Evolutionary conservation across 2,113 vertebrate genomes (phyloP).

Genomic region (Morone chrysops): DNA sequence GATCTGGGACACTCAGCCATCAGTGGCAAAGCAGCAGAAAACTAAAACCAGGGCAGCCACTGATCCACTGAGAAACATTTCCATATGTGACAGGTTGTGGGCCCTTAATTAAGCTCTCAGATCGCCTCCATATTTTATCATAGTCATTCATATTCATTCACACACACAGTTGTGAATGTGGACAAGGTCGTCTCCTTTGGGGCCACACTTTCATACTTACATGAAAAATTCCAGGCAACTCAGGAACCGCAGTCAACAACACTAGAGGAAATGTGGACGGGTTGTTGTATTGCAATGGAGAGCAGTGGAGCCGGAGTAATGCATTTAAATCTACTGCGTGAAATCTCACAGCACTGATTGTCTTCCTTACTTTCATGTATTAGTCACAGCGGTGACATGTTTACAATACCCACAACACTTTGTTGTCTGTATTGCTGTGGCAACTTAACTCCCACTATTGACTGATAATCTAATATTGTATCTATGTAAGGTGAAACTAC

Average conservation of each 20-base stretch:
- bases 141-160: slow-evolving; percentile 68
- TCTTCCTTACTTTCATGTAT: slow-evolving; percentile 23
- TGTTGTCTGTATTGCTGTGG: neutral
- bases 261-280: slow-evolving; percentile 12
- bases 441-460: neutral
- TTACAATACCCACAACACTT: neutral
- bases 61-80: slow-evolving; percentile 67
- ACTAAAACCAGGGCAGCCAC: slow-evolving; percentile 72
- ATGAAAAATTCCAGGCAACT: slow-evolving; percentile 33
- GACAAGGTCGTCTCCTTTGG: slow-evolving; percentile 15
- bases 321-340: slow-evolving; percentile 48
- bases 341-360: slow-evolving; percentile 28
- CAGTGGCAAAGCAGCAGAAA: slow-evolving; percentile 43
- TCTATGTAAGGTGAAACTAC: neutral
- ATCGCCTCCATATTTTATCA: slow-evolving; percentile 71
- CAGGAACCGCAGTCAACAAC: slow-evolving; percentile 29
- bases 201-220: slow-evolving; percentile 4
- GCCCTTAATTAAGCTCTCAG: slow-evolving; percentile 68
- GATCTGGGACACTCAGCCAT: slow-evolving; percentile 74
- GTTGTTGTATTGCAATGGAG: slow-evolving; percentile 10
- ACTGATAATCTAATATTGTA: neutral
- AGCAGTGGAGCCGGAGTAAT: slow-evolving; percentile 13
- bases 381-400: slow-evolving; percentile 19
- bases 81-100: slow-evolving; percentile 65
- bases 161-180: neutral